Evolutionary conservation across 2,888 invertebrate species (phyloP).

Genomic region (Napeogenes sylphis): DNA sequence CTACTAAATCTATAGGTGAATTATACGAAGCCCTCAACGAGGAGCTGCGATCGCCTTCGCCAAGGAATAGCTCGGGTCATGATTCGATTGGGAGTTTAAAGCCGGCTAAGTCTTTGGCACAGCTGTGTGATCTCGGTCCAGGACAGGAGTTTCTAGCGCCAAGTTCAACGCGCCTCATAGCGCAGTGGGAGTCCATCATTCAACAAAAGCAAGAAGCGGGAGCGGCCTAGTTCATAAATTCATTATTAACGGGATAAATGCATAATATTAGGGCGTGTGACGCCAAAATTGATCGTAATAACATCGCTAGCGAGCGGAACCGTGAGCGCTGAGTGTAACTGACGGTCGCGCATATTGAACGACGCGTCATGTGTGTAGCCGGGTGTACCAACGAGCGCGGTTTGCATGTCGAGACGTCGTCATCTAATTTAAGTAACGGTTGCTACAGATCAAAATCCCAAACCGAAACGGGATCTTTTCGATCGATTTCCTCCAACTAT

Average conservation of each 20-base stretch:
- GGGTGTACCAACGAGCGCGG: constrained; percentile 27
- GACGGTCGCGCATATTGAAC: constrained; percentile 12
- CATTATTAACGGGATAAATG: constrained; percentile 17
- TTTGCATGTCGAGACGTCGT: constrained; percentile 19
- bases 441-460: not conserved
- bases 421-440: constrained; percentile 26
- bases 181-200: constrained; percentile 89
- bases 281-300: constrained; percentile 30
- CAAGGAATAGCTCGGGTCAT: constrained; percentile 64
- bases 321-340: constrained; percentile 20
- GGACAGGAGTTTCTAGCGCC: constrained; percentile 81
- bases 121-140: constrained; percentile 81
- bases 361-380: constrained; percentile 32
- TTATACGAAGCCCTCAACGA: constrained; percentile 79
- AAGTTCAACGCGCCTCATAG: constrained; percentile 84
- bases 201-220: constrained; percentile 79
- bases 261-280: constrained; percentile 29
- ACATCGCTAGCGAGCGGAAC: constrained; percentile 25
- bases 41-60: constrained; percentile 68
- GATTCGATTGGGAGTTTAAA: constrained; percentile 75
- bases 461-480: constrained; percentile 32
- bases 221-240: constrained; percentile 54
- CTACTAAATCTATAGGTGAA: constrained; percentile 82
- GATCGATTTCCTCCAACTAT: constrained; percentile 32
- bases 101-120: constrained; percentile 82